phyloP scores from a whole-genome alignment of 2,888 invertebrate genomes.

The Orgyia antiqua region DNA sequence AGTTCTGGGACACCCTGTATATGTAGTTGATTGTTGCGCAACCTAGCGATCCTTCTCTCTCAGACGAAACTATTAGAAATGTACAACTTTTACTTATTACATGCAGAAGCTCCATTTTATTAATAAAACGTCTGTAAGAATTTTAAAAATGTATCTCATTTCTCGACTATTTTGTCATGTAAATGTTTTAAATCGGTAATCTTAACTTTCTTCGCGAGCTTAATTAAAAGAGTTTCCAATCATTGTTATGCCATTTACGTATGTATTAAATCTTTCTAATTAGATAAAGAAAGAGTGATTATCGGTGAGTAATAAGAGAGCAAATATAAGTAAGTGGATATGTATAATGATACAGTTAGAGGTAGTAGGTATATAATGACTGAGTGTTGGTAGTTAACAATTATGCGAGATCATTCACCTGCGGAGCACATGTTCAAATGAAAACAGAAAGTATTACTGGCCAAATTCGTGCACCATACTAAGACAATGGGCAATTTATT shows the following conservation, averaged over 20 bases:
- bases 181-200: constrained; percentile 10
- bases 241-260: constrained; percentile 19
- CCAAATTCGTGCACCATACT: constrained; percentile 66
- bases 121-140: no score
- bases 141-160: not conserved
- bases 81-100: not conserved
- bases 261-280: constrained; percentile 23
- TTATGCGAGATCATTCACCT: constrained; percentile 42
- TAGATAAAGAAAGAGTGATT: constrained; percentile 16
- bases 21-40: not conserved
- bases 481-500: constrained; percentile 72
- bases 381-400: constrained; percentile 30
- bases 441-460: constrained; percentile 69
- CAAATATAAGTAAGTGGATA: constrained; percentile 24
- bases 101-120: not conserved
- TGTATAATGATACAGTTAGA: constrained; percentile 15
- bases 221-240: constrained; percentile 19
- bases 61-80: not conserved
- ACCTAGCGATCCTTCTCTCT: not conserved
- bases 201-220: constrained; percentile 17
- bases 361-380: constrained; percentile 26
- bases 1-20: no score
- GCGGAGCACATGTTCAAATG: constrained; percentile 48
- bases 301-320: constrained; percentile 13
- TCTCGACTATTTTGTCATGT: constrained; percentile 3